phyloP scores from a whole-genome alignment of 2,888 invertebrate genomes.

The Tetragnatha montana region DNA sequence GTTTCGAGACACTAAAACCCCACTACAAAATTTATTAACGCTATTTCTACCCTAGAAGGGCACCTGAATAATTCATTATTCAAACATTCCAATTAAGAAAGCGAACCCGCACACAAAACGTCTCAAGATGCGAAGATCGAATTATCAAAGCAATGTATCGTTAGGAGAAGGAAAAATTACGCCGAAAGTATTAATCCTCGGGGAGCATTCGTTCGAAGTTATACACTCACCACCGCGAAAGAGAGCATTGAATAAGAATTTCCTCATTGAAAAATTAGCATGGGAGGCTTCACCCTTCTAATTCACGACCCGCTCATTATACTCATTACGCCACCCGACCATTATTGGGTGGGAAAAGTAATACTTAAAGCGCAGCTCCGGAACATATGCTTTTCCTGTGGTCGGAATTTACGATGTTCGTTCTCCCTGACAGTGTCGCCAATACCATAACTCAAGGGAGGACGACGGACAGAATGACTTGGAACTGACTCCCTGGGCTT shows the following conservation, averaged over 20 bases:
- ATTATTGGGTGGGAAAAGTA: background rate
- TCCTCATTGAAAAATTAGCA: background rate
- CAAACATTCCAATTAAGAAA: background rate
- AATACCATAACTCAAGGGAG: conserved; percentile 46
- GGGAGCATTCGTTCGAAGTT: too few relatives aligned
- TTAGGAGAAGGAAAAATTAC: too few relatives aligned
- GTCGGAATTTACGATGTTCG: conserved; percentile 25
- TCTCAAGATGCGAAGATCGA: conserved; percentile 8
- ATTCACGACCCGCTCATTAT: background rate
- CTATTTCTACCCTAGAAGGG: too few relatives aligned
- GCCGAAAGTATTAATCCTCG: too few relatives aligned
- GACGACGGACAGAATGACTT: background rate
- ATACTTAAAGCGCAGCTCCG: background rate
- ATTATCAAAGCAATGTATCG: too few relatives aligned
- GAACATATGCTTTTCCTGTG: conserved; percentile 11
- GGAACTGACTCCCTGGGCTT: background rate
- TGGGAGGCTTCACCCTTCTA: background rate
- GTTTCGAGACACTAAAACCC: too few relatives aligned
- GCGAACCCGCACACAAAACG: background rate
- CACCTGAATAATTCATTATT: background rate
- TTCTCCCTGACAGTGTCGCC: conserved; percentile 23
- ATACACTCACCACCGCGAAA: background rate
- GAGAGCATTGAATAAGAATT: background rate
- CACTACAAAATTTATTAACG: too few relatives aligned
- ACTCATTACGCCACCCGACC: background rate